Evolutionary conservation across 2,113 vertebrate species (phyloP).

Genomic region (Paratilapia polleni): DNA sequence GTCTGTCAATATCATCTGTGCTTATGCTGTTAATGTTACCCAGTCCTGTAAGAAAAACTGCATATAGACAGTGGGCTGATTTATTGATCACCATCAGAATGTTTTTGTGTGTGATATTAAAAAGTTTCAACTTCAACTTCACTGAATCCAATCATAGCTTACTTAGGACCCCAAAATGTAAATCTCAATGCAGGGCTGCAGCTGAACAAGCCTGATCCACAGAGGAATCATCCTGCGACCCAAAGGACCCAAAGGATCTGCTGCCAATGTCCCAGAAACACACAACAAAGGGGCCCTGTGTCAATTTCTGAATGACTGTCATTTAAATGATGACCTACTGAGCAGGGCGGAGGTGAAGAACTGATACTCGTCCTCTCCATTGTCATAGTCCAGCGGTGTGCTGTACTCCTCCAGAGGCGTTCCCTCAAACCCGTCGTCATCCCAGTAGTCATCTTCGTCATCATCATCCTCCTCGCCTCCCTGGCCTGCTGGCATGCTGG

Average conservation of each 20-base stretch:
- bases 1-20: neutral
- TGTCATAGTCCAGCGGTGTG: slow-evolving; percentile 93
- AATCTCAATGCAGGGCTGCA: neutral
- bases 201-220: neutral
- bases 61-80: neutral
- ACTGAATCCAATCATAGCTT: neutral
- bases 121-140: neutral
- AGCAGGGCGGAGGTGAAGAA: slow-evolving; percentile 93
- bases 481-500: slow-evolving; percentile 56
- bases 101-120: neutral
- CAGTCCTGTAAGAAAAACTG: neutral
- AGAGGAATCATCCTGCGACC: neutral
- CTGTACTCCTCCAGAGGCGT: slow-evolving; percentile 95
- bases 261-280: neutral
- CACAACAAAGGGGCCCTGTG: too few relatives aligned
- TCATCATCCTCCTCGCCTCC: slow-evolving; percentile 80
- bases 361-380: slow-evolving; percentile 93
- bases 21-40: neutral
- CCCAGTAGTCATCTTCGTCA: slow-evolving; percentile 90
- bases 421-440: slow-evolving; percentile 93
- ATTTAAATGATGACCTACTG: slow-evolving; percentile 74
- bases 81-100: neutral
- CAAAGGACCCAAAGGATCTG: neutral
- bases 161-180: neutral
- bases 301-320: neutral